phyloP scores from a whole-genome alignment of 2,888 invertebrate genomes.

The Asteroscopus sphinx region DNA sequence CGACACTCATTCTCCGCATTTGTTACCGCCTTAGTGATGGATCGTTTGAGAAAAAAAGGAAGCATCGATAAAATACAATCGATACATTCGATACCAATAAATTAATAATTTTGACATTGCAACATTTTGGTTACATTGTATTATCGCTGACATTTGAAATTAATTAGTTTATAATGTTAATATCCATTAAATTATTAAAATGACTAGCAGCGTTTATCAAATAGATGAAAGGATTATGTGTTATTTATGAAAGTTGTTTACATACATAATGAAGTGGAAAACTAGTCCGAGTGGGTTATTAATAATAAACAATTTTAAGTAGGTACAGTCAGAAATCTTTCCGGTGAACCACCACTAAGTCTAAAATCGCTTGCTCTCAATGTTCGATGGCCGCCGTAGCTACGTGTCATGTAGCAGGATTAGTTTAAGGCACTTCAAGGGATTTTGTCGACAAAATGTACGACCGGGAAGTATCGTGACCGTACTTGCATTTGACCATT shows the following conservation, averaged over 20 bases:
- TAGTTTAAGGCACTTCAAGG: no score
- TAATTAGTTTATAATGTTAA: constrained; percentile 14
- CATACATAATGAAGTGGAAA: constrained; percentile 1
- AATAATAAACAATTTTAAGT: background rate
- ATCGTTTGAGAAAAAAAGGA: background rate
- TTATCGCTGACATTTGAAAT: constrained; percentile 5
- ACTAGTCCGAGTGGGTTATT: constrained; percentile 5
- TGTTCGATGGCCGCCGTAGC: no score
- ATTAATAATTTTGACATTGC: background rate
- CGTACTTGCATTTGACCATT: background rate
- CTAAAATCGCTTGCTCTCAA: no score
- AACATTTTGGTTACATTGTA: background rate
- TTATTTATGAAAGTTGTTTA: constrained; percentile 2
- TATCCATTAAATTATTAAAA: background rate
- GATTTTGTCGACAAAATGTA: no score
- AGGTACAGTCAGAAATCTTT: no score
- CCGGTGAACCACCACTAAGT: no score
- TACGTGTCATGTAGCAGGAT: no score
- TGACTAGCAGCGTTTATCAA: constrained; percentile 4
- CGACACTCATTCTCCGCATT: constrained; percentile 61
- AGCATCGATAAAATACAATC: constrained; percentile 32
- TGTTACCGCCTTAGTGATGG: constrained; percentile 38
- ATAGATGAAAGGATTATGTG: constrained; percentile 6
- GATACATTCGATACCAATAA: background rate
- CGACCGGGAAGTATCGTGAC: no score